These are phyloP conservation scores for Lateolabrax maculatus DNA, from an alignment of 2,797 vertebrate species.

Conservation along the genomic window DNA sequence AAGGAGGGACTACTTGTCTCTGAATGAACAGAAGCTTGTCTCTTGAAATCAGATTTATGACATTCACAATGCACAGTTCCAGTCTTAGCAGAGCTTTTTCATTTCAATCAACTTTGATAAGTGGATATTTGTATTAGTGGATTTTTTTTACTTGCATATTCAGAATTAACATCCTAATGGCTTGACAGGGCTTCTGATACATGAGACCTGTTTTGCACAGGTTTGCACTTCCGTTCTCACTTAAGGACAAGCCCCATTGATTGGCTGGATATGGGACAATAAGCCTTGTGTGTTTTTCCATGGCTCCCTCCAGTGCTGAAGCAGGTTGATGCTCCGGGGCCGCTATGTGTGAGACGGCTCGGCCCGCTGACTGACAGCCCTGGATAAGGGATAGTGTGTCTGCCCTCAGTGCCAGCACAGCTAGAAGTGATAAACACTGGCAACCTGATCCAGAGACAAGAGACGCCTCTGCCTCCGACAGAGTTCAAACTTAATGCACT, in stretches of 20 bases:
- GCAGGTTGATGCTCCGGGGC: conserved; percentile 65
- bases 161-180: conserved; percentile 58
- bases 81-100: neutral
- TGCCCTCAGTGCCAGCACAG: conserved; percentile 90
- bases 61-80: neutral
- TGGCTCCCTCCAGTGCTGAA: conserved; percentile 74
- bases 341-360: conserved; percentile 84
- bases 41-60: conserved; percentile 24
- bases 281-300: conserved; percentile 78
- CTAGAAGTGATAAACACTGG: conserved; percentile 95
- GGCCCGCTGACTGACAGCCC: conserved; percentile 90
- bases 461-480: conserved; percentile 90
- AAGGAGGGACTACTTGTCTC: conserved; percentile 15
- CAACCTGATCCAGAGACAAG: conserved; percentile 93
- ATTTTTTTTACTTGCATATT: conserved; percentile 37
- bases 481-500: conserved; percentile 93
- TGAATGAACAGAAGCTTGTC: conserved; percentile 13
- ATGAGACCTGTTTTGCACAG: conserved; percentile 74
- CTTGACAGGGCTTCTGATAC: conserved; percentile 66
- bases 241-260: conserved; percentile 85
- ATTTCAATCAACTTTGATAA: conserved; percentile 18
- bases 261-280: conserved; percentile 75
- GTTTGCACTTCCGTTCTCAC: conserved; percentile 81
- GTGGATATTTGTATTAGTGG: conserved; percentile 16
- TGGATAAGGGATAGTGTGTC: conserved; percentile 94